phyloP scores from a whole-genome alignment of 2,113 vertebrate species.

The Corythaeola cristata region DNA sequence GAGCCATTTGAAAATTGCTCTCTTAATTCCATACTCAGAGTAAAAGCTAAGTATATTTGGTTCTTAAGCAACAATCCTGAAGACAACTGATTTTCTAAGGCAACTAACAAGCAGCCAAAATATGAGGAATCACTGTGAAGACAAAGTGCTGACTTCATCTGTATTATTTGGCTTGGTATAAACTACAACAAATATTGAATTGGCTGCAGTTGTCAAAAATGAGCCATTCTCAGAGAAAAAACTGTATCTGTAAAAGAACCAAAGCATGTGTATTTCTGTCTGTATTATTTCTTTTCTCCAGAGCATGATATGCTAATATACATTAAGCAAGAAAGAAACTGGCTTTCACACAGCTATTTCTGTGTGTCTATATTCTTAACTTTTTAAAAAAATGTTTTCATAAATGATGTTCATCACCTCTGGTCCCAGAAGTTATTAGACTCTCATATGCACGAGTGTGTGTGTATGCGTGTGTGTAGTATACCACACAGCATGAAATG shows the following conservation, averaged over 20 bases:
- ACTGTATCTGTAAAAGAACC: background rate
- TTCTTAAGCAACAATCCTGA: background rate
- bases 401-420: background rate
- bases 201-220: background rate
- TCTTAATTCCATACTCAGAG: background rate
- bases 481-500: background rate
- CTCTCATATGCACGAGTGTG: background rate
- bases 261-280: background rate
- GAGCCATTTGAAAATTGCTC: background rate
- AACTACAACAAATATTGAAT: background rate
- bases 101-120: background rate
- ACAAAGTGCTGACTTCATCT: background rate
- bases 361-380: background rate
- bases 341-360: background rate
- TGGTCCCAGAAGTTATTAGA: background rate
- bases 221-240: background rate
- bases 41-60: background rate
- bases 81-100: background rate
- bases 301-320: background rate
- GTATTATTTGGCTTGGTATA: background rate
- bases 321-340: background rate
- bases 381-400: background rate
- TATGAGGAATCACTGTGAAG: background rate
- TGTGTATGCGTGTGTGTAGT: no score
- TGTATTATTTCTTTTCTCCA: background rate